Evolutionary conservation across 1,140 invertebrate genomes (phyloP), one percentile per base, ranked within the genome.

Genomic region (Rhagoletis zephyria): DNA sequence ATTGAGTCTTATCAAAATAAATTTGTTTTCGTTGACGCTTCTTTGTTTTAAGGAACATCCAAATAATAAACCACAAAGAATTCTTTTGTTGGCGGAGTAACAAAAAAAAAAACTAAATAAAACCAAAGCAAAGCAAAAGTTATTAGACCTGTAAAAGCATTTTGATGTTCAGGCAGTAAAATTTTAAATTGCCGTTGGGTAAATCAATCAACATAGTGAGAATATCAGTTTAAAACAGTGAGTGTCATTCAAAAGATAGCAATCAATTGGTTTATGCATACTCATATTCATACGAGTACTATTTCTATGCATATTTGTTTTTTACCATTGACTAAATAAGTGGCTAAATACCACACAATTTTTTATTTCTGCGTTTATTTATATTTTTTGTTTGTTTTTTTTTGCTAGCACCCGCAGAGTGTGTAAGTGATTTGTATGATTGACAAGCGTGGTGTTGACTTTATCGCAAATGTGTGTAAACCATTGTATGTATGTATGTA

Each of bases 151-250:
- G 16, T 74, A 74, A 74, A 48, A 74, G 67, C 67, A 74, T 74
- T 74, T 74, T 74, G 40, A 74, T 74, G 67, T 74, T 74, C 42
- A 14, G 67, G 67, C 67, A 45, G 12, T n/a, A 2, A 5, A 74
- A 48, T 10, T 9, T 48, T 4, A 5, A 74, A 5, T 74, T 45
- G 3, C 42, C 45, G 4, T 16, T 12, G 4, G 10, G 67, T 42
- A 74, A 74, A 48, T 74, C 67, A 48, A 74, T 74, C 40, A 74
- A 74, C 67, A 48, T 4, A 74, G 67, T 45, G 4, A 48, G 14
- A 30, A 67, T 67, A 45, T 42, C 45, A 16, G 14, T 42, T 12
- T 56, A 3, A 56, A 10, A 7, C 5, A 56, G 51, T 56, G 51
- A 56, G 51, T 56, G 51, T 5, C 51, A 56, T 7, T 56, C 51